Evolutionary conservation across 2,797 vertebrate species (phyloP), one percentile per base, ranked within the genome.

Genomic region (Bucorvus abyssinicus): DNA sequence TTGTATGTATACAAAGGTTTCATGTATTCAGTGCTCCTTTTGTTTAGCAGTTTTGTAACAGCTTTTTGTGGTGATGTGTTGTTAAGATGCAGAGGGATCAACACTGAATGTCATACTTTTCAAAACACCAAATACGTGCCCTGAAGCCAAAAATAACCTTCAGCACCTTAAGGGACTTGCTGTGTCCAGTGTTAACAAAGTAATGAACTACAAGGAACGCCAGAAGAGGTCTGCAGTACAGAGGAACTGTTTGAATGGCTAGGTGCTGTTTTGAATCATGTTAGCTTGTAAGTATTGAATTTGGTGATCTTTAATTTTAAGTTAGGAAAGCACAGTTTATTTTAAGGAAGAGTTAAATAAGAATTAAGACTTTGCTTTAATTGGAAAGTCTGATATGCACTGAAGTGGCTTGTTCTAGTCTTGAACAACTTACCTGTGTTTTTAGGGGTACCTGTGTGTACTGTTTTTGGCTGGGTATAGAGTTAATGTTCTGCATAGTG

Each of bases 201-300:
- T 60, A 86, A 92, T 2, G 96, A 98, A 70, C 96, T 98, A 7
- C 74, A 86, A 24, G 98, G 98, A n/a, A 79, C 96, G 36, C 90
- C 94, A 0, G 97, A 94, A 29, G 96, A 79, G 36, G 97, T 98
- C 42, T 98, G 98, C 97, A 97, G 98, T 38, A 95, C 98, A 3
- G 97, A 96, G 19, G 96, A 97, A 76, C 94, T 99, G 50, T 97
- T 99, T 67, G 99, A 99, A 82, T 99, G 99, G 99, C 97, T 99
- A 1, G 99, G 99, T 7, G 98, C 98, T 1, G 96, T 99, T 91
- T 97, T 97, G 44, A 96, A 97, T 19, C 86, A 97, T 5, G 93
- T 98, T 10, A 95, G 85, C 85, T 97, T 98, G 99, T 99, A 93
- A 97, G 98, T 97, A 87, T 27, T 50, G 13, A 26, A 36, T 34